Conservation (phyloP, 2,113 vertebrate genomes). For the Periophthalmus modestus region DNA sequence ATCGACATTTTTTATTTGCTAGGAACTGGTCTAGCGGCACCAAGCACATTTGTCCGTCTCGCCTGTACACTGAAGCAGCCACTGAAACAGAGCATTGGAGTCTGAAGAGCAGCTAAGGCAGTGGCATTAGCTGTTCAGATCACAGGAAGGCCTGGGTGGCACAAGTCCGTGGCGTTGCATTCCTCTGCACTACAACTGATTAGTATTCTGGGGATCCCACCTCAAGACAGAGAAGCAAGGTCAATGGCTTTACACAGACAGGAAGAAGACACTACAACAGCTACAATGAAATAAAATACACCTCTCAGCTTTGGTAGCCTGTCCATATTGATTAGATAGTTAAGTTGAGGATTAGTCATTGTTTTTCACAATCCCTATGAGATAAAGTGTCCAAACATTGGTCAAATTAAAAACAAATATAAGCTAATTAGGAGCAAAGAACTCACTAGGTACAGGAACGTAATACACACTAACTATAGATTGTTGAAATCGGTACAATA, state of each 20-base stretch:
- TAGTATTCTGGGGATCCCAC: conserved; percentile 67
- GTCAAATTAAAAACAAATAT: no score
- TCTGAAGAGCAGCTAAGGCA: conserved; percentile 44
- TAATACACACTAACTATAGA: no score
- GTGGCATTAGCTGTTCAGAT: conserved; percentile 41
- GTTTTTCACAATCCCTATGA: conserved; percentile 1
- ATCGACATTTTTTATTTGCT: conserved; percentile 32
- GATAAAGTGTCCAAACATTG: no score
- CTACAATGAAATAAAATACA: conserved; percentile 32
- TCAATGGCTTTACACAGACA: conserved; percentile 61
- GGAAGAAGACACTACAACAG: conserved; percentile 41
- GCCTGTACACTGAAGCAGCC: conserved; percentile 17
- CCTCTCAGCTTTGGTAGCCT: conserved; percentile 36
- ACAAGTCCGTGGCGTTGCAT: conserved; percentile 42
- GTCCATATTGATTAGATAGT: conserved; percentile 50
- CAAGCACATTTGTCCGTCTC: conserved; percentile 22
- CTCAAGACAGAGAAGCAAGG: conserved; percentile 68
- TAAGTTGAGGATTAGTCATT: conserved; percentile 54
- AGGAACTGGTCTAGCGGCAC: conserved; percentile 12
- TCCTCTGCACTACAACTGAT: conserved; percentile 56
- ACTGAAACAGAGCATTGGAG: conserved; percentile 36
- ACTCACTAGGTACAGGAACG: no score
- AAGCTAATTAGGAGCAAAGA: no score
- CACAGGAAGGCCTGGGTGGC: conserved; percentile 45
- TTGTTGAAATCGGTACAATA: no score